phyloP scores from a whole-genome alignment of 2,113 vertebrate genomes.

The Tragulus kanchil region DNA sequence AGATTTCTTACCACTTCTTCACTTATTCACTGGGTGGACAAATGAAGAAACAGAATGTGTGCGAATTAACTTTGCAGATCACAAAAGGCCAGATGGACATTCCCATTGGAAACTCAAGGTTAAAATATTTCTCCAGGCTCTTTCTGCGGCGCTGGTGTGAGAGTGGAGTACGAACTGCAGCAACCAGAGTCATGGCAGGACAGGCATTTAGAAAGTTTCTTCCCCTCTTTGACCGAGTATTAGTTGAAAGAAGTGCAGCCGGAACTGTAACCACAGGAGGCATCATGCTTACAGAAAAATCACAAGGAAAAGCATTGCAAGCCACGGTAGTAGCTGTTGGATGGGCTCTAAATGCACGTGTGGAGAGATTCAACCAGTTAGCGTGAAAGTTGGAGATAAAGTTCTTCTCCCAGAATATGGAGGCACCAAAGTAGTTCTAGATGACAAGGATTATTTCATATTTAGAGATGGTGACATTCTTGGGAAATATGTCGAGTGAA shows the following conservation, averaged over 20 bases:
- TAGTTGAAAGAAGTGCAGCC: conserved; percentile 95
- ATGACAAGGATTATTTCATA: too few relatives aligned
- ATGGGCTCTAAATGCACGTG: conserved; percentile 84
- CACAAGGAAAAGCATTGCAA: conserved; percentile 96
- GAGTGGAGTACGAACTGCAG: too few relatives aligned
- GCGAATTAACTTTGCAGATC: not conserved
- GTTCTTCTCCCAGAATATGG: too few relatives aligned
- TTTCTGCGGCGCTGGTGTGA: too few relatives aligned
- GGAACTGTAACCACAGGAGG: conserved; percentile 97
- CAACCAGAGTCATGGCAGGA: conserved; percentile 81
- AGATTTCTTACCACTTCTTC: too few relatives aligned
- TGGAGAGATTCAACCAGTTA: too few relatives aligned
- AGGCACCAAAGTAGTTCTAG: too few relatives aligned
- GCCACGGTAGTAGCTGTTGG: conserved; percentile 96
- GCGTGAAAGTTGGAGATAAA: too few relatives aligned
- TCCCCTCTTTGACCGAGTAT: conserved; percentile 96
- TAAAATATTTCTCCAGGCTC: not conserved
- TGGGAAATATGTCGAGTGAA: too few relatives aligned
- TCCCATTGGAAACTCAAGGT: not conserved
- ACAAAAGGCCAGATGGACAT: not conserved
- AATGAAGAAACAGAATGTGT: not conserved
- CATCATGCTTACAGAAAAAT: conserved; percentile 98
- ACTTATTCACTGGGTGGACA: not conserved
- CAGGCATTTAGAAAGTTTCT: conserved; percentile 97
- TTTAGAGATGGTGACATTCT: too few relatives aligned